A percentile compares a stretch with the other conserved stretches of the same genome.
Evolutionary conservation across 2,113 vertebrate species (phyloP).

Genomic region (Dasypus novemcinctus): DNA sequence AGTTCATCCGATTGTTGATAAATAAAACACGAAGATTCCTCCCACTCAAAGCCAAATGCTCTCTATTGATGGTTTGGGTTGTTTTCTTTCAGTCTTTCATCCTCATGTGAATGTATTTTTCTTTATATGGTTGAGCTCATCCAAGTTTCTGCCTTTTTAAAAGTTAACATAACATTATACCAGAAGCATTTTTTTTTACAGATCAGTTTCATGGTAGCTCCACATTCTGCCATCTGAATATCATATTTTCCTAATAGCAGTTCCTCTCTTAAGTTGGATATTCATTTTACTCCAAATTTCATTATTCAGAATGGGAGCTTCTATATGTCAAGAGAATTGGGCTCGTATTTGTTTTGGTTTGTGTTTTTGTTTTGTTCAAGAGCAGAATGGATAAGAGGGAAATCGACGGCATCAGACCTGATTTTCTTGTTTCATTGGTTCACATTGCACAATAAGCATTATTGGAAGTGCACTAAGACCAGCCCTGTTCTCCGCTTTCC

Average conservation of each 20-base stretch:
- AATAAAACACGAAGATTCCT: neutral
- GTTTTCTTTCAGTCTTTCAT: neutral
- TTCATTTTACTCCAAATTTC: neutral
- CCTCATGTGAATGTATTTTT: neutral
- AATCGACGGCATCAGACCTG: neutral
- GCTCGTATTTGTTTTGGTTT: neutral
- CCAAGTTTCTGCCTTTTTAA: neutral
- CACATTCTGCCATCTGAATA: neutral
- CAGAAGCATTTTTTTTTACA: neutral
- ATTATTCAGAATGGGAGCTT: neutral
- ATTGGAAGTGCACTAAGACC: neutral
- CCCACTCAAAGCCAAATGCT: neutral
- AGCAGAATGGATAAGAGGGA: neutral
- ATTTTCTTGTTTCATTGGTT: neutral
- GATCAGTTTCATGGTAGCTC: neutral
- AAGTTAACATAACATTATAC: neutral
- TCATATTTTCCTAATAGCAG: neutral
- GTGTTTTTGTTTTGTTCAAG: neutral
- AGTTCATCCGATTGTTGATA: neutral
- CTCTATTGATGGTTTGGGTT: neutral
- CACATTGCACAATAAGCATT: rapidly evolving
- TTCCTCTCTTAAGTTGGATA: neutral
- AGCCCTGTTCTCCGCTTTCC: neutral
- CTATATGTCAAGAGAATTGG: neutral
- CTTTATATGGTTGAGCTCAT: neutral